Percentiles rank a stretch among this genome's conserved stretches.
Evolutionary conservation across 2,113 vertebrate genomes (phyloP).

Genomic region (Xiphorhynchus elegans): DNA sequence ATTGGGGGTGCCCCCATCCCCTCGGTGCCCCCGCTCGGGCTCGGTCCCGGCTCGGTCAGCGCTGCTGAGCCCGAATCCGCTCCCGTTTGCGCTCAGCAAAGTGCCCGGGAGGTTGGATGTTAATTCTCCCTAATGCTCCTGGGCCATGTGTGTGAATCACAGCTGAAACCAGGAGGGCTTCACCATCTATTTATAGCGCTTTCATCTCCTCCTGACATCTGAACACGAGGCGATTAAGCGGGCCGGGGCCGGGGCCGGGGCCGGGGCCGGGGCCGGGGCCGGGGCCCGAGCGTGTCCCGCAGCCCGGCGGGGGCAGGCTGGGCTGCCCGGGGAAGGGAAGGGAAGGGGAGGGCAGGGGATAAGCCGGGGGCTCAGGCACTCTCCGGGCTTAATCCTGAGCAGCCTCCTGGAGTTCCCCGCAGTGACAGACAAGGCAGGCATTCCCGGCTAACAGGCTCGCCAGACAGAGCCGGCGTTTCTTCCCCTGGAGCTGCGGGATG

Average conservation of each 20-base stretch:
- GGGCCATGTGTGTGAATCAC: constrained; percentile 40
- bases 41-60: too few species aligned
- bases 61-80: too few species aligned
- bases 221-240: constrained; percentile 35
- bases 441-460: not conserved
- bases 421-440: not conserved
- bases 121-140: constrained; percentile 68
- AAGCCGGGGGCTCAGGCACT: not conserved
- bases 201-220: constrained; percentile 57
- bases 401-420: not conserved
- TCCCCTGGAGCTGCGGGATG: not conserved
- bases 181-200: constrained; percentile 50
- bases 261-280: not conserved
- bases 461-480: not conserved
- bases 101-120: constrained; percentile 38
- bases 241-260: not conserved
- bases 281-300: not conserved
- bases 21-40: not conserved
- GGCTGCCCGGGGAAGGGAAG: not conserved
- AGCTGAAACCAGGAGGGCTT: constrained; percentile 39
- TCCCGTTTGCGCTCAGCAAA: not conserved
- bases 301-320: not conserved
- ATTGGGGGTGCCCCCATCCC: not conserved
- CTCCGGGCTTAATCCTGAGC: not conserved
- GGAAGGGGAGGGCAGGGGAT: not conserved